phyloP scores from a whole-genome alignment of 2,888 invertebrate genomes.

The Archaeoteleia sp. region DNA sequence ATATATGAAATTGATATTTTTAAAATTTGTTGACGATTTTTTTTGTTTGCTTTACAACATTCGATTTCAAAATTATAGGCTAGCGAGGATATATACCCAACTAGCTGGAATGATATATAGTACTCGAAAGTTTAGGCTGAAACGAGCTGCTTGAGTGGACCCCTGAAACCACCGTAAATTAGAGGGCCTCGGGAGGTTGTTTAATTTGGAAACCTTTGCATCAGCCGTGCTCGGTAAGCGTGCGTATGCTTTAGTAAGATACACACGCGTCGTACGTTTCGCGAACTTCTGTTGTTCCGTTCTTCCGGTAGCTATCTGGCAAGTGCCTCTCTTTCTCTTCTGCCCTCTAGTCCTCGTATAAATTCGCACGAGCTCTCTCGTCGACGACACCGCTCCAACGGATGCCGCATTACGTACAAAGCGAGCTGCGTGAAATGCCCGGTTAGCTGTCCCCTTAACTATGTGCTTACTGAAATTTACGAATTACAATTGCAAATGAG shows the following conservation, averaged over 20 bases:
- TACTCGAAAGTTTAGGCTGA: too few relatives aligned
- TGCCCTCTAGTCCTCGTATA: slow-evolving; percentile 31
- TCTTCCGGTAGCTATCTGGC: slow-evolving; percentile 50
- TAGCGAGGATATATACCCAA: too few relatives aligned
- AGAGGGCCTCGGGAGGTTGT: slow-evolving; percentile 64
- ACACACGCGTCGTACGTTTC: slow-evolving; percentile 36
- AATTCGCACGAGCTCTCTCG: slow-evolving; percentile 36
- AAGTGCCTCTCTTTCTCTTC: slow-evolving; percentile 32
- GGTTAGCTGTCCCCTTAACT: slow-evolving; percentile 57
- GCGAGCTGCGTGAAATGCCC: slow-evolving; percentile 44
- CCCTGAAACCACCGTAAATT: slow-evolving; percentile 58
- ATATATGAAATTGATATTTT: too few relatives aligned
- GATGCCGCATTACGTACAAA: slow-evolving; percentile 35
- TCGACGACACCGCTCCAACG: slow-evolving; percentile 16
- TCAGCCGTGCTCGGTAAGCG: slow-evolving; percentile 44
- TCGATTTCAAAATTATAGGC: too few relatives aligned
- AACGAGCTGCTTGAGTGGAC: too few relatives aligned
- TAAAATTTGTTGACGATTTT: too few relatives aligned
- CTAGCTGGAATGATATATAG: too few relatives aligned
- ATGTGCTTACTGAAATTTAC: slow-evolving; percentile 59
- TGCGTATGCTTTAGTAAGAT: slow-evolving; percentile 49
- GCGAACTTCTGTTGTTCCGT: slow-evolving; percentile 24
- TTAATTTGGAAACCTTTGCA: slow-evolving; percentile 66
- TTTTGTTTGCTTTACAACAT: too few relatives aligned
- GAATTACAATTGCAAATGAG: slow-evolving; percentile 59